Evolutionary conservation across 2,888 invertebrate genomes (phyloP).

Genomic region (Apamea crenata): DNA sequence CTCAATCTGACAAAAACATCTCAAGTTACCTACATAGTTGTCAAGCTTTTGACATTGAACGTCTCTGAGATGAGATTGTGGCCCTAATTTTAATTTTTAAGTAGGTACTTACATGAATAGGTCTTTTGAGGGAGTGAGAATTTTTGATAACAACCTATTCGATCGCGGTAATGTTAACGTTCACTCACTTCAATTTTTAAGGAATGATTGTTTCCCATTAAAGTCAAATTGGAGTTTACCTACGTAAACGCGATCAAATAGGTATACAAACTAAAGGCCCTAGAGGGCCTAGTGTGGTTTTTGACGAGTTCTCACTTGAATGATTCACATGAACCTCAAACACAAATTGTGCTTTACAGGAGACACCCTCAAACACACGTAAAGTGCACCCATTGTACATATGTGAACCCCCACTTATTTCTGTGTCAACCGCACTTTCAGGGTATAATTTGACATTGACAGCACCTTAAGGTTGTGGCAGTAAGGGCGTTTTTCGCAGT

Average conservation of each 20-base stretch:
- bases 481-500: conserved; percentile 7
- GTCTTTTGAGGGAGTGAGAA: too few species aligned
- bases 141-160: not conserved
- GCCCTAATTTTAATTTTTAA: not conserved
- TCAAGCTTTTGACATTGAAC: not conserved
- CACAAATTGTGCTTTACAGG: not conserved
- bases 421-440: not conserved
- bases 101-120: too few species aligned
- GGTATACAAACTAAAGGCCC: not conserved
- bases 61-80: not conserved
- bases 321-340: not conserved
- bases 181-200: not conserved
- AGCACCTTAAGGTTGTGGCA: not conserved
- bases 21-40: not conserved
- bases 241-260: not conserved
- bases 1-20: not conserved
- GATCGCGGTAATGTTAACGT: not conserved
- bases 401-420: not conserved
- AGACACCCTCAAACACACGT: too few species aligned
- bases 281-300: not conserved
- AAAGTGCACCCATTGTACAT: conserved; percentile 29
- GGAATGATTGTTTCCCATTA: not conserved
- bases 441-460: not conserved
- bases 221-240: not conserved
- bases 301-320: not conserved